phyloP scores from a whole-genome alignment of 2,797 vertebrate genomes.

The Gymnoscopelus braueri region DNA sequence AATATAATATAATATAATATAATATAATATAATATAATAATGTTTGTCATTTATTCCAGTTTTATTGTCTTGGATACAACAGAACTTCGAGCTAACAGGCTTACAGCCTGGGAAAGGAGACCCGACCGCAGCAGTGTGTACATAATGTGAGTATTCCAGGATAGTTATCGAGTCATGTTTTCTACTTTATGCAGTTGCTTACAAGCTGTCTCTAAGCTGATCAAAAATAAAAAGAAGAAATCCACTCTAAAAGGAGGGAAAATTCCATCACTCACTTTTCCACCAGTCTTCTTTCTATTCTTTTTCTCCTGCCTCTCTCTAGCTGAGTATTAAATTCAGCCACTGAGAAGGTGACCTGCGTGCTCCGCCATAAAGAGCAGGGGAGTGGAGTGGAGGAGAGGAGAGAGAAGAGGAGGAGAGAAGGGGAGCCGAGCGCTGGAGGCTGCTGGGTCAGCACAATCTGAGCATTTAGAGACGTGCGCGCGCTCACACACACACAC shows the following conservation, averaged over 20 bases:
- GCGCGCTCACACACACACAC: conserved; percentile 48
- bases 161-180: conserved; percentile 49
- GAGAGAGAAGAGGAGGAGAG: conserved; percentile 33
- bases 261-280: conserved; percentile 68
- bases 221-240: conserved; percentile 72
- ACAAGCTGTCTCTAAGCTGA: conserved; percentile 61
- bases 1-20: no score
- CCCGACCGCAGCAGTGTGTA: conserved; percentile 63
- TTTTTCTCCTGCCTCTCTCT: conserved; percentile 61
- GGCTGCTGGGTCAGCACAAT: conserved; percentile 86
- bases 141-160: conserved; percentile 28
- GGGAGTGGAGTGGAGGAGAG: conserved; percentile 56
- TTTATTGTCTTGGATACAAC: conserved; percentile 76
- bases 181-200: conserved; percentile 46
- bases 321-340: conserved; percentile 84
- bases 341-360: conserved; percentile 85
- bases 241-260: conserved; percentile 65
- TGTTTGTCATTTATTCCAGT: conserved; percentile 49
- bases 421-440: conserved; percentile 45
- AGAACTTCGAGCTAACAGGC: no score
- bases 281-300: conserved; percentile 56
- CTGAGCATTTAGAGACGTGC: conserved; percentile 75
- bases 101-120: conserved; percentile 81
- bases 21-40: no score
- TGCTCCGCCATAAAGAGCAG: conserved; percentile 82